Base-by-base conservation (phyloP, 1,140 invertebrate genomes). In the Drosophila melanica region DNA sequence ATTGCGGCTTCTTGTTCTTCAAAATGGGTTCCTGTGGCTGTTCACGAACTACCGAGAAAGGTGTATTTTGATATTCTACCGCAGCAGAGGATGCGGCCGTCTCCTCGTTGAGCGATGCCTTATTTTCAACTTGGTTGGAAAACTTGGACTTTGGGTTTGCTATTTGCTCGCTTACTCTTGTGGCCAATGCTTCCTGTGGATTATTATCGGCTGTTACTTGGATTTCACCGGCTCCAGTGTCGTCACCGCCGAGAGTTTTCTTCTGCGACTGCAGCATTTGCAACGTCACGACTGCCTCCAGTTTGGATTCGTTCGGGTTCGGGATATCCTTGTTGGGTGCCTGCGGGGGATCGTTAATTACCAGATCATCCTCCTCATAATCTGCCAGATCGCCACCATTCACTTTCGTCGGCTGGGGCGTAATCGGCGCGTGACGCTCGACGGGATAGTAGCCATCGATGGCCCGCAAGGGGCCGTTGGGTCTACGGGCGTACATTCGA, bases 191-290 rank as follows among this genome's bases (percentile, higher is more conserved):
- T 60, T 79, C 84, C 39, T 86, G 81, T 4, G 84, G 63, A 55
- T 94, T 93, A 12, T 93, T 92, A 1, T 91, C 74, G 8, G 76
- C 79, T 6, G 86, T 80, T 3, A 90, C 90, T 44, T 90, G 82
- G 10, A 85, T 87, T 16, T 91, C 84, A 0, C 90, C 92, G 4
- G 79, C 77, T 0, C 90, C 92, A 0, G 78, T 87, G 18, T 90
- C 81, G 23, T 91, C 82, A 3, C 54, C 45, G 18, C 78, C 79
- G 0, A 80, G 37, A 0, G 87, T 59, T 33, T 91, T 91, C 20
- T 92, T 91, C 27, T 92, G 93, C 0, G 92, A 92, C 71, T 93
- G 93, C 39, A 95, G 93, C 95, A 95, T 95, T 89, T 95, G 95
- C 30, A 95, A 84, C 0, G 95, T 95, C 51, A 94, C 93, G 1